Evolutionary conservation across 2,797 vertebrate genomes (phyloP), one percentile per base, ranked within the genome.

Genomic region (Pangasius krempfi): DNA sequence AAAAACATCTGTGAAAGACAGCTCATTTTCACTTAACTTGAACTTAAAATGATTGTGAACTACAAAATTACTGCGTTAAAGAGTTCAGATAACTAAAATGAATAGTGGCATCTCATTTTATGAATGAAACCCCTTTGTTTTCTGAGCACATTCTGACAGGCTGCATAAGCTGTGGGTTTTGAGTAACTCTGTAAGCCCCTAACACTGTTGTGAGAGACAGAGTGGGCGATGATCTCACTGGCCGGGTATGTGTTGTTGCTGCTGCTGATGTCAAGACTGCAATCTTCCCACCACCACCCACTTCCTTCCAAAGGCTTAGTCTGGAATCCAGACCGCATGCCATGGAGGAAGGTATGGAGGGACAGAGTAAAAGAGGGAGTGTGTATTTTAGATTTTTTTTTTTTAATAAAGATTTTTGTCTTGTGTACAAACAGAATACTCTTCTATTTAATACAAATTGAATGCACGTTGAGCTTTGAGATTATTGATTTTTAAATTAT

Each of bases 221-320:
- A 78, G 80, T 79, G 90, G 66, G 44, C 68, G 44, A 79, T 92
- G 87, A 93, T 85, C 86, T 92, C 89, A 92, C 62, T 82, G 73
- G 50, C 76, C 13, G 2, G 89, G 91, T 82, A 93, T 93, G 84
- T 83, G 85, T 91, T 75, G 37, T 64, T 47, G 10, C 81, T 90
- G 56, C 84, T 80, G 85, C 12, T 86, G 60, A 54, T 80, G 54
- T 85, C 47, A 79, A 80, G 84, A 62, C 72, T 78, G 62, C 33
- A 50, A n/a, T 52, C 70, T 62, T n/a, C 47, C 70, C 85, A 75
- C 64, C 56, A 70, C 87, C n/a, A 52, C 81, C 81, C 81, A 40
- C 72, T 80, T 58, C 89, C 80, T 64, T 81, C 6, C 2, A 70
- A 56, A 60, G 25, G 54, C 30, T 30, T 54, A 33, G 44, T 44